These are phyloP conservation scores for Argyrosomus regius DNA, from an alignment of 2,797 vertebrate genomes.

Conservation along the genomic window DNA sequence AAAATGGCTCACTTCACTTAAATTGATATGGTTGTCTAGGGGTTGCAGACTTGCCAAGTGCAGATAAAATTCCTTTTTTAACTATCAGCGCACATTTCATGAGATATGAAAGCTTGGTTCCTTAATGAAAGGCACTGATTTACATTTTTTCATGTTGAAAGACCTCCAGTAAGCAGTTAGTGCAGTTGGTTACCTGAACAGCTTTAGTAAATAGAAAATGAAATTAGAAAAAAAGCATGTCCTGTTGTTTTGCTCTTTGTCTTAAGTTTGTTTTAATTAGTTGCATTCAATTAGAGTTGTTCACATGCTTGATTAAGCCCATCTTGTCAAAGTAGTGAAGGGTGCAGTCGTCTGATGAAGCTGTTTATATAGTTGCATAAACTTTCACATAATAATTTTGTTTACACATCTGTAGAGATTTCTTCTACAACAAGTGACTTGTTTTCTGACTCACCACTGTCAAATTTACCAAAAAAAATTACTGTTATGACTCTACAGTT, in stretches of 20 bases:
- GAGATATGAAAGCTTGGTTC: neutral
- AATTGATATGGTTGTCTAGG: conserved; percentile 6
- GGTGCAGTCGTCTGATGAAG: neutral
- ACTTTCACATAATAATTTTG: conserved; percentile 1
- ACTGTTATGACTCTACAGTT: neutral
- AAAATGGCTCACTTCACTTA: neutral
- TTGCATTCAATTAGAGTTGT: neutral
- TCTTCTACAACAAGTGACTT: neutral
- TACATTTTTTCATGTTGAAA: neutral
- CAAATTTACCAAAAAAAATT: neutral
- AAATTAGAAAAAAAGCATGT: neutral
- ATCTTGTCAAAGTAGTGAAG: neutral
- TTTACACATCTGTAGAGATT: neutral
- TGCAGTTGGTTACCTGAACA: neutral
- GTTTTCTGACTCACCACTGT: neutral
- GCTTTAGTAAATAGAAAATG: neutral
- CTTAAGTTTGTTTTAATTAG: neutral
- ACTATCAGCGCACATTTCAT: neutral
- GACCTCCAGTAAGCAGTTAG: neutral
- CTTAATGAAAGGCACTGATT: neutral
- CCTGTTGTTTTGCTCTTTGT: neutral
- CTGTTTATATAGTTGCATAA: neutral
- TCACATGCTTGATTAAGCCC: neutral
- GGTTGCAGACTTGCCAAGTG: neutral
- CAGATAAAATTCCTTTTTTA: neutral